phyloP scores from a whole-genome alignment of 2,888 invertebrate genomes.

The Temnothorax ravouxi region DNA sequence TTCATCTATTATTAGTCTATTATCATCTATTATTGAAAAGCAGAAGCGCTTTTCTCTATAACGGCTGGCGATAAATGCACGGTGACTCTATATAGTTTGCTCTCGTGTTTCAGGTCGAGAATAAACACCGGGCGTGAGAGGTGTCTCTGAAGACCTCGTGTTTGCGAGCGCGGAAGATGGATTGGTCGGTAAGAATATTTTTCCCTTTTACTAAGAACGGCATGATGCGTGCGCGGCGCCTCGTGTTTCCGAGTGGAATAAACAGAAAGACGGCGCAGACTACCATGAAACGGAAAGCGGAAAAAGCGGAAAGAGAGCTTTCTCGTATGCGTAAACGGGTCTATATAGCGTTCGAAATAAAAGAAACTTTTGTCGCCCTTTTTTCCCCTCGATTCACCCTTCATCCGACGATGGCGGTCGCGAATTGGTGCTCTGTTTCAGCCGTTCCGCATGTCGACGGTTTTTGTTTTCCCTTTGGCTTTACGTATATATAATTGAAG shows the following conservation, averaged over 20 bases:
- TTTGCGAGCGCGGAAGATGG: constrained; percentile 31
- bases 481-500: constrained; percentile 55
- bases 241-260: constrained; percentile 48
- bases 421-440: constrained; percentile 52
- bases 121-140: constrained; percentile 30
- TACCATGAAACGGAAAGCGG: constrained; percentile 46
- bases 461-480: constrained; percentile 54
- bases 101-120: constrained; percentile 31
- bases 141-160: not conserved
- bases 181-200: constrained; percentile 42
- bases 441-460: not conserved
- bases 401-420: constrained; percentile 48
- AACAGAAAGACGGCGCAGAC: constrained; percentile 43
- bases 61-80: constrained; percentile 17
- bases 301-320: constrained; percentile 30
- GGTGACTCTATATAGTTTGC: constrained; percentile 21
- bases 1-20: constrained; percentile 30
- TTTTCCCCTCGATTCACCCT: constrained; percentile 50
- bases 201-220: constrained; percentile 31
- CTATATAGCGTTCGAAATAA: constrained; percentile 30
- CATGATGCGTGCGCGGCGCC: not conserved
- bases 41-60: constrained; percentile 16
- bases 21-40: not conserved
- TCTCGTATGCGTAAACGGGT: constrained; percentile 28
- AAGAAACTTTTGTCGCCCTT: constrained; percentile 52